These are phyloP conservation scores for Caenorhabditis remanei DNA, from an alignment of 1,140 invertebrate genomes.

Conservation along the genomic window DNA sequence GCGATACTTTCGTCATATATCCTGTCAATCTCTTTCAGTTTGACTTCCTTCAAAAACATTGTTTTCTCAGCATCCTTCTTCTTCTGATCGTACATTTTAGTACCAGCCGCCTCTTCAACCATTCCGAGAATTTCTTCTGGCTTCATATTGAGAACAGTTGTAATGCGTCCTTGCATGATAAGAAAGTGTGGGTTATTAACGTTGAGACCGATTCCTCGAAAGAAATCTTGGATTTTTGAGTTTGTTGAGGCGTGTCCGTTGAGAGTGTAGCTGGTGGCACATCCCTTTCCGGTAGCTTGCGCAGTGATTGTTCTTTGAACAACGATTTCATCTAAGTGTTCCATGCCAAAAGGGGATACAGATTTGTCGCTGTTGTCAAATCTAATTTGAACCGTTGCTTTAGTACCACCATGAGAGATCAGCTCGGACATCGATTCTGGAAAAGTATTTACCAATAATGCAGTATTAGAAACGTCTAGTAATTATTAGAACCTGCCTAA, in stretches of 20 bases:
- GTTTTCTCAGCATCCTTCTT: conserved; percentile 88
- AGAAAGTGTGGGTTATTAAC: conserved; percentile 98
- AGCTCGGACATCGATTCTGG: conserved; percentile 87
- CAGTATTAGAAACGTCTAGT: too few species aligned
- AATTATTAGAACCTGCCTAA: too few species aligned
- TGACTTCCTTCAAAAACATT: conserved; percentile 93
- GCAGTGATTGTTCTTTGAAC: conserved; percentile 83
- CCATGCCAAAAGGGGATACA: conserved; percentile 91
- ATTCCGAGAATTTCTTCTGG: conserved; percentile 96
- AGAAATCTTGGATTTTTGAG: conserved; percentile 84
- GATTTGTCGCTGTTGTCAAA: conserved; percentile 90
- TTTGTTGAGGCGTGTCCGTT: conserved; percentile 92
- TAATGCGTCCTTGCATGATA: conserved; percentile 99
- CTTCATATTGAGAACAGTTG: conserved; percentile 99
- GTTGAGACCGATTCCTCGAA: conserved; percentile 95
- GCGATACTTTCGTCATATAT: conserved; percentile 80
- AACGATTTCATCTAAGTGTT: conserved; percentile 90
- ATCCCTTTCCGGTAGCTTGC: conserved; percentile 82
- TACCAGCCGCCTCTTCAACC: conserved; percentile 99
- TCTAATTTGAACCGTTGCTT: conserved; percentile 93
- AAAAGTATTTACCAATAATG: not conserved
- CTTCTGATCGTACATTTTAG: conserved; percentile 94
- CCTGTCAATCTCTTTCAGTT: conserved; percentile 88
- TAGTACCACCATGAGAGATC: conserved; percentile 96
- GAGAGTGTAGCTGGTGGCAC: conserved; percentile 89